Evolutionary conservation across 1,140 invertebrate genomes (phyloP).

Genomic region (Drosophila murphyi): DNA sequence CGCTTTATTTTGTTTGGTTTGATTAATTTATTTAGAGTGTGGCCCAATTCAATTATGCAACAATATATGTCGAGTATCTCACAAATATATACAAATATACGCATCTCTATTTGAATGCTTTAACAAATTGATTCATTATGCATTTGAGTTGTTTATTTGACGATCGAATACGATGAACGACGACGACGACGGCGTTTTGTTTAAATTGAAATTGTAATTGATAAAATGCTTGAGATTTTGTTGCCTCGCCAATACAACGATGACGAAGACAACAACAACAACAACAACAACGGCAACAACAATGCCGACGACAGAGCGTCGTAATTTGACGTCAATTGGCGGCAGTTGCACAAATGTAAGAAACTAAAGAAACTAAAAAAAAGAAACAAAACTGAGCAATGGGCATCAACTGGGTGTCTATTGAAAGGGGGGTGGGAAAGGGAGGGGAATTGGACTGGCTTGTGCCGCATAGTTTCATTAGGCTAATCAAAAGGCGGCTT

Average conservation of each 20-base stretch:
- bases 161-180: conserved; percentile 62
- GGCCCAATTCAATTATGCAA: conserved; percentile 30
- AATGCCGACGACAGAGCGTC: conserved; percentile 17
- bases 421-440: background rate
- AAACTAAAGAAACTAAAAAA: background rate
- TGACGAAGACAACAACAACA: conserved; percentile 17
- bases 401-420: background rate
- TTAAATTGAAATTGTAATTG: conserved; percentile 83
- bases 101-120: conserved; percentile 70
- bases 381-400: background rate
- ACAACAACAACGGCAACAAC: background rate
- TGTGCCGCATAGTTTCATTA: conserved; percentile 76
- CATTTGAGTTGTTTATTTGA: conserved; percentile 48
- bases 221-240: conserved; percentile 80
- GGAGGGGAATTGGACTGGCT: conserved; percentile 25
- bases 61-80: conserved; percentile 21
- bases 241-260: conserved; percentile 17
- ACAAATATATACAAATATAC: conserved; percentile 37
- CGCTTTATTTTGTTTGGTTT: background rate
- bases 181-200: conserved; percentile 45
- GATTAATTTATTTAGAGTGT: background rate
- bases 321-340: conserved; percentile 74
- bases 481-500: conserved; percentile 73
- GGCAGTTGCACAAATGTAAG: conserved; percentile 37
- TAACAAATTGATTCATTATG: conserved; percentile 63